Evolutionary conservation across 2,888 invertebrate species (phyloP).

Genomic region (Volucella inflata): DNA sequence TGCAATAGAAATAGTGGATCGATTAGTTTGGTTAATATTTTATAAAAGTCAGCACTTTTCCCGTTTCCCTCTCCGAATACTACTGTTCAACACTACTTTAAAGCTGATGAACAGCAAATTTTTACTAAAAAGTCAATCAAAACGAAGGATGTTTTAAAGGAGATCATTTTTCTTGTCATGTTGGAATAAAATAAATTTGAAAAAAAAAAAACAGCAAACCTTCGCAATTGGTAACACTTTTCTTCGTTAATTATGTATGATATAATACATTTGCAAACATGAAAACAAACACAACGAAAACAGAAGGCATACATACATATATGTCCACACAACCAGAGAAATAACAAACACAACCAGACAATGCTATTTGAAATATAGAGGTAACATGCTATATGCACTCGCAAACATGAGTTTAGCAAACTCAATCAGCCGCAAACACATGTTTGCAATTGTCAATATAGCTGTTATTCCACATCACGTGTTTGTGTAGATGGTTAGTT

Average conservation of each 20-base stretch:
- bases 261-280: background rate
- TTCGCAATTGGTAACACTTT: constrained; percentile 23
- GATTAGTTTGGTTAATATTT: background rate
- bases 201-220: background rate
- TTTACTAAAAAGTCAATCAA: no score
- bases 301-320: background rate
- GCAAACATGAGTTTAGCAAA: no score
- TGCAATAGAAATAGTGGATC: background rate
- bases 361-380: no score
- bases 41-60: no score
- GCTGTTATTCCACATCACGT: no score
- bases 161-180: constrained; percentile 5
- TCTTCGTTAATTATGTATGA: constrained; percentile 4
- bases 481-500: no score
- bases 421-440: no score
- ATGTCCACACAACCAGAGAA: constrained; percentile 47
- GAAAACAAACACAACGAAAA: constrained; percentile 11
- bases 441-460: no score
- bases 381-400: background rate
- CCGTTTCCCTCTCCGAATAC: no score
- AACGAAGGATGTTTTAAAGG: background rate
- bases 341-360: constrained; percentile 34
- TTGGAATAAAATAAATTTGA: background rate
- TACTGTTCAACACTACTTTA: no score
- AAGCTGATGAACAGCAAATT: no score